These are phyloP conservation scores for Hyperopisus bebe DNA, from an alignment of 2,113 vertebrate genomes.

Conservation along the genomic window DNA sequence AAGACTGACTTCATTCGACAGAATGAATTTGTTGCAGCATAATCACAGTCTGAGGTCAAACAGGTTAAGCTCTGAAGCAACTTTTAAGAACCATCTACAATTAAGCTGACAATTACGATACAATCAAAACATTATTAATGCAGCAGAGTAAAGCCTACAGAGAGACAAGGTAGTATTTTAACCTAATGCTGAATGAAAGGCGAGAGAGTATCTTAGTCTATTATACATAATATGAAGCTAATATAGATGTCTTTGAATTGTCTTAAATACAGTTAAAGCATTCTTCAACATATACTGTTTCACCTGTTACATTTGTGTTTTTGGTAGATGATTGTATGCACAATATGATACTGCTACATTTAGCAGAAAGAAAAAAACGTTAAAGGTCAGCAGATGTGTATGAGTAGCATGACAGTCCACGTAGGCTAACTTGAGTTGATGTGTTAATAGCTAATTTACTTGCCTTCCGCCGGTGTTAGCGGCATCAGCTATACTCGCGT, in stretches of 20 bases:
- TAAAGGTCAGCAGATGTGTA: background rate
- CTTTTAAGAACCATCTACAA: background rate
- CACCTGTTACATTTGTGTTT: background rate
- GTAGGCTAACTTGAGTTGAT: background rate
- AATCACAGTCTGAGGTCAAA: conserved; percentile 19
- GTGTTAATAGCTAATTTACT: background rate
- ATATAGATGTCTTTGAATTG: background rate
- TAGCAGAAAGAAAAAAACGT: background rate
- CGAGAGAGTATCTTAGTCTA: background rate
- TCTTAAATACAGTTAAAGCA: background rate
- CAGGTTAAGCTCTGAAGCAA: background rate
- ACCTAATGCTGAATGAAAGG: background rate
- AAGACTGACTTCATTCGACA: conserved; percentile 7
- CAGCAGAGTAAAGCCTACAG: background rate
- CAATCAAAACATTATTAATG: background rate
- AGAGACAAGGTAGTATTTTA: background rate
- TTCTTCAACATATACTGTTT: background rate
- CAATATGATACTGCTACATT: background rate
- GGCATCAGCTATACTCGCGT: background rate
- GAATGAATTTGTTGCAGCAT: conserved; percentile 16
- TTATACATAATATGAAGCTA: background rate
- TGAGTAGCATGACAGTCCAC: background rate
- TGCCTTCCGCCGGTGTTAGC: background rate
- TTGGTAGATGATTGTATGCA: background rate
- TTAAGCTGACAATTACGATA: background rate